Conservation (phyloP, 92 coral and sea anemone species). For the Parazoanthus darwini region DNA sequence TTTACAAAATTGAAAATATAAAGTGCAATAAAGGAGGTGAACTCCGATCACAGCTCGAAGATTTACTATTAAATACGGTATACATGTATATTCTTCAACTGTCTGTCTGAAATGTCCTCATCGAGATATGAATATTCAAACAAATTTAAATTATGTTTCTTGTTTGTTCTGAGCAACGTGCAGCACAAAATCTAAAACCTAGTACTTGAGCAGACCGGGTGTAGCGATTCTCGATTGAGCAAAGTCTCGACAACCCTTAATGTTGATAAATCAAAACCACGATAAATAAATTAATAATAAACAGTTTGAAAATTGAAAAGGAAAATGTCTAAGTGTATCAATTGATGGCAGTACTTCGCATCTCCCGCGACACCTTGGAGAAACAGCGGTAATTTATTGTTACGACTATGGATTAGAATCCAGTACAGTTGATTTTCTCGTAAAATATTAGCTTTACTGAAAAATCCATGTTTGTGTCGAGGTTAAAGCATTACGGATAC, state of each 20-base stretch:
- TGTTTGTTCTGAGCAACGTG: constrained; percentile 35
- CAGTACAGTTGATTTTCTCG: neutral
- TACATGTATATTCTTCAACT: neutral
- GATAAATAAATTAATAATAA: constrained; percentile 69
- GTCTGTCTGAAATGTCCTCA: neutral
- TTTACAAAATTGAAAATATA: neutral
- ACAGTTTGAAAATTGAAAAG: constrained; percentile 14
- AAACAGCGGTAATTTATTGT: neutral
- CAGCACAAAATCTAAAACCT: neutral
- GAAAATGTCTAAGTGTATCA: constrained; percentile 30
- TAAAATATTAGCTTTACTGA: neutral
- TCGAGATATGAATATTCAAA: constrained; percentile 38
- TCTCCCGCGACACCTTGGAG: neutral
- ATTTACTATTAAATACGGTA: neutral
- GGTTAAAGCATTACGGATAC: constrained; percentile 18
- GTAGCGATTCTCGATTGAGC: neutral
- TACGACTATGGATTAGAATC: neutral
- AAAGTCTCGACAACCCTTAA: neutral
- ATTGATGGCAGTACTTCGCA: neutral
- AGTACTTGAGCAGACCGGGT: constrained; percentile 1
- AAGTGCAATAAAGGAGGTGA: constrained; percentile 6
- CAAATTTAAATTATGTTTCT: neutral
- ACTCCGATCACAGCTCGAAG: neutral
- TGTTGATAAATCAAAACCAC: constrained; percentile 55
- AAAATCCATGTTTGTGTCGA: neutral